A percentile compares a stretch with the other conserved stretches of the same genome.
These are phyloP conservation scores for Dendrocincla fuliginosa DNA, from an alignment of 2,797 vertebrate genomes.

Conservation along the genomic window DNA sequence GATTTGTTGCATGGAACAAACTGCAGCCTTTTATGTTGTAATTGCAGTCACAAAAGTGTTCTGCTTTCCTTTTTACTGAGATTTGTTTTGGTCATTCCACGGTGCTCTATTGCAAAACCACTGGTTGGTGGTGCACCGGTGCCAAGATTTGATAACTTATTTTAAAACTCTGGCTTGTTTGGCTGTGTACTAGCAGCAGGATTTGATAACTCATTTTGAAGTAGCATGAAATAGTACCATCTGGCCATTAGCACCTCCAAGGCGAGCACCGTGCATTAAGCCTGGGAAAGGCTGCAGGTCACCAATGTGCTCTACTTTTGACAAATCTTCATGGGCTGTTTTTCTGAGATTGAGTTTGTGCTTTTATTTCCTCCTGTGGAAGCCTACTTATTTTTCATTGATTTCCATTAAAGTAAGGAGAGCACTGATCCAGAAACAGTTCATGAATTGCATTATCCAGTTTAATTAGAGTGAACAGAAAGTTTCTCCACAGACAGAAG, in stretches of 20 bases:
- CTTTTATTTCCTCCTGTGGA: constrained; percentile 58
- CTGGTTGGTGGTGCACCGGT: not conserved
- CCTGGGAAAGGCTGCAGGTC: not conserved
- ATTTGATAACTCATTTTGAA: not conserved
- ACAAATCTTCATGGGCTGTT: constrained; percentile 45
- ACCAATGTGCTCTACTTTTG: not conserved
- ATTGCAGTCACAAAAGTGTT: not conserved
- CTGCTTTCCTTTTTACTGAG: not conserved
- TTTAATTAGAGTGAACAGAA: constrained; percentile 76
- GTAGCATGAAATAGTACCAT: not conserved
- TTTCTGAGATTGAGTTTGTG: constrained; percentile 63
- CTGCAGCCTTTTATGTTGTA: not conserved
- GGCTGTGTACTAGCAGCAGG: not conserved
- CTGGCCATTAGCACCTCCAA: not conserved
- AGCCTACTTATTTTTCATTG: constrained; percentile 70
- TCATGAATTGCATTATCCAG: constrained; percentile 72
- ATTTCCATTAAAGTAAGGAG: constrained; percentile 71
- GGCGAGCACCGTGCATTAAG: not conserved
- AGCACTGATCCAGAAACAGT: constrained; percentile 72
- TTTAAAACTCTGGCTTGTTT: not conserved
- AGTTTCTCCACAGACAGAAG: constrained; percentile 55
- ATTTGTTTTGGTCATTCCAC: constrained; percentile 6
- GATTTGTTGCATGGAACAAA: not conserved
- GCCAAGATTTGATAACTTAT: not conserved
- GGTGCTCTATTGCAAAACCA: not conserved